phyloP scores from a whole-genome alignment of 2,888 invertebrate species.

The Dromius quadrimaculatus region DNA sequence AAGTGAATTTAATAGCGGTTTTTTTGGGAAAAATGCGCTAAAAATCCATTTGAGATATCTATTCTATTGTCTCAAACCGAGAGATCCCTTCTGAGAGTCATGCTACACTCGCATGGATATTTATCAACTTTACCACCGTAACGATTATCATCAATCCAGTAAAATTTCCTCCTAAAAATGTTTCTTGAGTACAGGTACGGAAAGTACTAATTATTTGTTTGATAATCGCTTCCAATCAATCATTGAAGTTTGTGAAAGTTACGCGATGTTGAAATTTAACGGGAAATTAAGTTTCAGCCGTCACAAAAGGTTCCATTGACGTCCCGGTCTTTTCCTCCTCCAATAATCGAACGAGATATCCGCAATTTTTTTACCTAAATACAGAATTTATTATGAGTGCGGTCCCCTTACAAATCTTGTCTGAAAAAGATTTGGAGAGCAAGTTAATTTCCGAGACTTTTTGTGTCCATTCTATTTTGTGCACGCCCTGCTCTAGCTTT shows the following conservation, averaged over 20 bases:
- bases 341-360: not conserved
- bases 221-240: conserved; percentile 48
- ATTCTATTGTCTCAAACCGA: too few relatives aligned
- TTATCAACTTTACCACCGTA: too few relatives aligned
- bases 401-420: not conserved
- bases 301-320: conserved; percentile 5
- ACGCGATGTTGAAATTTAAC: conserved; percentile 48
- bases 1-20: too few relatives aligned
- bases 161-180: too few relatives aligned
- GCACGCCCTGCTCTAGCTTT: conserved; percentile 1
- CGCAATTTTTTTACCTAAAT: not conserved
- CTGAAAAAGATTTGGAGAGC: conserved; percentile 23
- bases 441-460: conserved; percentile 47
- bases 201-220: conserved; percentile 47
- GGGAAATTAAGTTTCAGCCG: conserved; percentile 45
- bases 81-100: too few relatives aligned
- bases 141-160: too few relatives aligned
- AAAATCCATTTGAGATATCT: too few relatives aligned
- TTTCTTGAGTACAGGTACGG: conserved; percentile 46
- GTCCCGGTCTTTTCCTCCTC: not conserved
- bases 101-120: too few relatives aligned
- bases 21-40: too few relatives aligned
- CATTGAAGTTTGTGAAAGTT: conserved; percentile 47
- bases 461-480: conserved; percentile 48
- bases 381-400: conserved; percentile 6